phyloP scores from a whole-genome alignment of 2,797 vertebrate genomes.

The Ibycter americanus region DNA sequence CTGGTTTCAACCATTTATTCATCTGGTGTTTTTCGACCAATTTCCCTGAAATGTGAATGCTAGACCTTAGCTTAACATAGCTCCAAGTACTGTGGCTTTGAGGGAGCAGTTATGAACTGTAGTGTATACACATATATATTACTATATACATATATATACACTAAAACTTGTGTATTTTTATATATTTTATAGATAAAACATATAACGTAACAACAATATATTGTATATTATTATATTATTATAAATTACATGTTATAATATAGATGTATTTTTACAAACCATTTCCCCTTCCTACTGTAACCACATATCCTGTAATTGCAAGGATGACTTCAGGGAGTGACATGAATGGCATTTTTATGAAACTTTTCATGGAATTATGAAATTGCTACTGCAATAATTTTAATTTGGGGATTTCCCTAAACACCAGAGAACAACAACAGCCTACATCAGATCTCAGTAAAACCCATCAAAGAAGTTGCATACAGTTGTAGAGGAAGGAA shows the following conservation, averaged over 20 bases:
- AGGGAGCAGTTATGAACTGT: not conserved
- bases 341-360: constrained; percentile 34
- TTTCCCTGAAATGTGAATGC: not conserved
- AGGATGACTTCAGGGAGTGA: not conserved
- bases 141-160: too few relatives aligned
- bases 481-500: not conserved
- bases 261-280: not conserved
- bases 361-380: constrained; percentile 48
- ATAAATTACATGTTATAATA: not conserved
- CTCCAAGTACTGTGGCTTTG: not conserved
- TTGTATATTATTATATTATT: not conserved
- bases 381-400: constrained; percentile 21
- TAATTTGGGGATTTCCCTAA: constrained; percentile 63
- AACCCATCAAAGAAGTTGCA: not conserved
- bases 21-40: not conserved
- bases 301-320: not conserved
- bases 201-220: not conserved
- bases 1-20: not conserved
- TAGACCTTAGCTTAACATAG: not conserved
- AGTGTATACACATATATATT: not conserved
- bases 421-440: not conserved
- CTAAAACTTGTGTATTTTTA: not conserved
- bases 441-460: not conserved
- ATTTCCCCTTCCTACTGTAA: constrained; percentile 4
- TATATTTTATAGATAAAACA: not conserved